Base-by-base conservation (phyloP, 2,113 vertebrate genomes). In the Aphelocoma coerulescens region DNA sequence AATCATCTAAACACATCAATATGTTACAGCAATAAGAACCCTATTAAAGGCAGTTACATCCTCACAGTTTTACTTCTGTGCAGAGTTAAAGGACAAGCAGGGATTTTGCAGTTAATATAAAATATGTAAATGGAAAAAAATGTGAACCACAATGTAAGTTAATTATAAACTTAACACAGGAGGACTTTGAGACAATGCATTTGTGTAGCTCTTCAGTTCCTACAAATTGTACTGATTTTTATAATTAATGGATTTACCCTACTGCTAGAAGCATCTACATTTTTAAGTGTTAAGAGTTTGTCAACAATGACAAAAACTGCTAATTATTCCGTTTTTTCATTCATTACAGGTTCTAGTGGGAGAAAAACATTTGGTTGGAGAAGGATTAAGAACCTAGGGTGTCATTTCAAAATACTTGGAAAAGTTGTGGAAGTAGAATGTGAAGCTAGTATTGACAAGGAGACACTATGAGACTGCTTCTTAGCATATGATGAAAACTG, bases 381-480 rank as follows among this genome's bases (percentile, higher is more conserved):
- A 80, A 83, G 35, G 9, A 51, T 65, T 81, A 94, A 91, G 52
- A 87, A 92, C 39, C 9, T 37, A 73, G 52, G 14, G 33, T 85
- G 37, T 63, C 5, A 78, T 91, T 93, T 77, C 46, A 96, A 97
- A 89, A 63, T 51, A 63, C 39, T 89, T 85, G 63, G 74, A 91
- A 96, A 96, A 63, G 65, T 68, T 79, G 24, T 69, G 78, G 59
- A 95, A 87, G 62, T 85, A 77, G 66, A 91, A 91, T 88, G 85
- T 67, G 43, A 63, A 89, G 49, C 54, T 93, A 74, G 43, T 80
- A 75, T 77, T 86, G 43, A 84, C 86, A 68, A 96, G 68, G 30
- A 77, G 81, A 92, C 49, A n/a, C 39, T 92, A 66, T 73, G 77
- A 95, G 49, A 66, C 80, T 96, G 58, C 74, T 88, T 94, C 30